Base-by-base conservation (phyloP, 2,797 vertebrate species). In the Threskiornis aethiopicus region DNA sequence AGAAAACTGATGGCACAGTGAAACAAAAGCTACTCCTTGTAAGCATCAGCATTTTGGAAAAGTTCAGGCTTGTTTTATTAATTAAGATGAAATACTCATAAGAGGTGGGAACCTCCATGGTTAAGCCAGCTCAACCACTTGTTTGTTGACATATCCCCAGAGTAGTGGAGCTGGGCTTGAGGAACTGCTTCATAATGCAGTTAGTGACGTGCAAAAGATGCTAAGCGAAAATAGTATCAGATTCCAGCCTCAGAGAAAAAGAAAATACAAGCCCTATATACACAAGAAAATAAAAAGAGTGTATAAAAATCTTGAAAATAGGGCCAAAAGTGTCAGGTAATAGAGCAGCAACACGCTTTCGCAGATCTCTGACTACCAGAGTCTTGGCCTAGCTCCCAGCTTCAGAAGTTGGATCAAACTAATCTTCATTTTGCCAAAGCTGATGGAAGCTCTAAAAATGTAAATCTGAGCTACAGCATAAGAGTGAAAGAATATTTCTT, bases 301-400 rank as follows among this genome's bases (percentile, higher is more conserved):
- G 58, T 55, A 90, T 75, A 96, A 97, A 97, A 97, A 58, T 80
- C 49, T 91, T 81, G 76, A 88, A 95, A 95, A 96, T 66, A 79
- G 66, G 76, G 96, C 97, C 97, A 98, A 95, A 97, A 96, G 76
- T 96, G 92, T 97, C 97, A 97, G 97, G 96, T 97, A 98, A 97
- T 97, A 97, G 78, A 98, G 85, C 54, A 97, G 90, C 78, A 97
- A 94, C 89, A 97, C 19, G 79, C 85, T 97, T 94, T 96, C 69
- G 21, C 95, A 98, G 97, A 97, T 96, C 83, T 97, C 95, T 89
- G 89, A 97, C 97, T 97, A 96, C 95, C 87, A 96, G 79, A 96
- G 80, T 52, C 94, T 94, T 98, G 98, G 97, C 96, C 44, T 61
- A 87, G 28, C 46, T 98, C 97, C 97, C 97, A 97, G 97, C 54